phyloP scores from a whole-genome alignment of 2,888 invertebrate genomes.

The Argyresthia albistria region DNA sequence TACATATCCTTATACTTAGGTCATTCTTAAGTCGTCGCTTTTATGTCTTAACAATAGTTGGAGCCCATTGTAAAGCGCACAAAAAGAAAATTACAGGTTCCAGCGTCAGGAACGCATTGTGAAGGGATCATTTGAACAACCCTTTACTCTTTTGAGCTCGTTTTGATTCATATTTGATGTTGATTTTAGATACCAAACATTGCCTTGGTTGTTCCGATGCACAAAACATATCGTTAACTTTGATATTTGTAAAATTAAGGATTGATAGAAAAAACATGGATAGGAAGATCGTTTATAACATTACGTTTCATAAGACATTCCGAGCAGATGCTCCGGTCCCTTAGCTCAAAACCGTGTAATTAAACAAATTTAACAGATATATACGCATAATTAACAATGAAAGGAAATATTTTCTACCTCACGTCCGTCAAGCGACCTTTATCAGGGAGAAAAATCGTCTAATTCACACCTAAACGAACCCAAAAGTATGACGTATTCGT shows the following conservation, averaged over 20 bases:
- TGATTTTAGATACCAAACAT: background rate
- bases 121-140: constrained; percentile 47
- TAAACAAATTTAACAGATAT: constrained; percentile 61
- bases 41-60: constrained; percentile 19
- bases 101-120: constrained; percentile 31
- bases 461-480: constrained; percentile 59
- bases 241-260: no score
- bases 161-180: constrained; percentile 13
- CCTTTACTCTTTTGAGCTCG: constrained; percentile 26
- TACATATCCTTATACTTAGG: no score
- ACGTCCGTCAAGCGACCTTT: constrained; percentile 58
- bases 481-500: constrained; percentile 20
- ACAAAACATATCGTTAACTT: no score
- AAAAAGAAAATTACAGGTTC: constrained; percentile 53
- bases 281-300: no score
- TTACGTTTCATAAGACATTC: background rate
- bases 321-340: background rate
- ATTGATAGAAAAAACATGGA: no score
- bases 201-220: no score
- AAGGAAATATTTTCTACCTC: constrained; percentile 39
- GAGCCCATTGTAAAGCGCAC: constrained; percentile 28
- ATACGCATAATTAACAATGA: constrained; percentile 58
- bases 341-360: constrained; percentile 35
- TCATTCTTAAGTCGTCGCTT: background rate
- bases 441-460: constrained; percentile 65